phyloP scores from a whole-genome alignment of 2,797 vertebrate genomes.

The Epinephelus malabaricus region DNA sequence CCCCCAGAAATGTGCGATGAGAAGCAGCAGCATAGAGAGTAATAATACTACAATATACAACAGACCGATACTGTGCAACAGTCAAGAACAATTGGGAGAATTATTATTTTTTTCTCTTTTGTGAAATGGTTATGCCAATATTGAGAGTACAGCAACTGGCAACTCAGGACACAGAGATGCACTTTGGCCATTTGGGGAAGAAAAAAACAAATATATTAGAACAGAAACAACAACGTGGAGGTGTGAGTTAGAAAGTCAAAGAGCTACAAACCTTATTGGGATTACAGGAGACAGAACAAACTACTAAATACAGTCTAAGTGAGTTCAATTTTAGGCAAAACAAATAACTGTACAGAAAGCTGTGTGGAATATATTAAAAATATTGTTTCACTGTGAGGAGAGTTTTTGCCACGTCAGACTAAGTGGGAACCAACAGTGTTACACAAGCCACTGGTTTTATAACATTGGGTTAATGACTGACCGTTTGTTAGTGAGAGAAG shows the following conservation, averaged over 20 bases:
- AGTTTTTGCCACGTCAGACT: slow-evolving; percentile 20
- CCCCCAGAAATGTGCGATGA: slow-evolving; percentile 74
- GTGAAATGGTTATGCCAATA: slow-evolving; percentile 64
- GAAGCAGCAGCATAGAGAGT: slow-evolving; percentile 82
- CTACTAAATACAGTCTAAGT: slow-evolving; percentile 16
- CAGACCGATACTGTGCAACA: slow-evolving; percentile 83
- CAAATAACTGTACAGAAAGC: slow-evolving; percentile 26
- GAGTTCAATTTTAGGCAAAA: slow-evolving; percentile 25
- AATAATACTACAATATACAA: slow-evolving; percentile 83
- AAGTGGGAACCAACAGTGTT: slow-evolving; percentile 29
- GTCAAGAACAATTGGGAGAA: slow-evolving; percentile 72
- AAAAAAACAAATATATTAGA: slow-evolving; percentile 28
- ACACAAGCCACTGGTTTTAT: slow-evolving; percentile 34
- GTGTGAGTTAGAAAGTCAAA: slow-evolving; percentile 38
- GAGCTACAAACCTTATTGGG: slow-evolving; percentile 43
- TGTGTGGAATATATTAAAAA: slow-evolving; percentile 28
- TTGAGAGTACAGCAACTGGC: slow-evolving; percentile 64
- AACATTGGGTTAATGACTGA: slow-evolving; percentile 53
- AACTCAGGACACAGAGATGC: slow-evolving; percentile 59
- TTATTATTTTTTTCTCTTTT: slow-evolving; percentile 27
- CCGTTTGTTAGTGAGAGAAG: slow-evolving; percentile 26
- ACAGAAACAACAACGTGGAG: slow-evolving; percentile 38
- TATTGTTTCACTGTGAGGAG: not conserved
- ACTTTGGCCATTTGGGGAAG: slow-evolving; percentile 47
- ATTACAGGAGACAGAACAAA: slow-evolving; percentile 35